Evolutionary conservation across 2,888 invertebrate species (phyloP), one percentile per base, ranked within the genome.

Genomic region (Drosophila robusta): DNA sequence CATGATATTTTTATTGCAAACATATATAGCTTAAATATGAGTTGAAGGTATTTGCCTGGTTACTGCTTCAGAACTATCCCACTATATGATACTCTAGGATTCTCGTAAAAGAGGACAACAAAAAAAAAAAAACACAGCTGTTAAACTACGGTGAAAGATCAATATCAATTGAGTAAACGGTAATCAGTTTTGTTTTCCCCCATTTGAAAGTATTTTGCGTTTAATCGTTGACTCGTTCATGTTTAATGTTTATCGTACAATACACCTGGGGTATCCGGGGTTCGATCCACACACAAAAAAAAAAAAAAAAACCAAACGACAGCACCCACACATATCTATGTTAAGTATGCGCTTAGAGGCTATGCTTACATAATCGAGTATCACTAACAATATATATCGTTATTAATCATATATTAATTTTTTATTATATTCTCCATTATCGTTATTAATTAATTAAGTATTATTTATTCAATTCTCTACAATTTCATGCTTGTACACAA

Each of bases 21-120:
- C 86, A 83, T 85, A 79, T 85, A 85, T 82, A 81, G 82, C 82
- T 83, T 87, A 83, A 81, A 73, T 87, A 83, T 87, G 83, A 87
- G 82, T 79, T 83, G 71, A 82, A 87, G 83, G 79, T 84, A 84
- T 87, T 87, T 84, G 81, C 85, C 87, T 82, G 82, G 78, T 87
- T 75, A 82, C 73, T 87, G 81, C 65, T 72, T 76, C 77, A 77
- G 74, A 82, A 85, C 87, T 82, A 87, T 74, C 74, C 77, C 73
- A 70, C 82, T 85, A 83, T 74, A 65, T 70, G 51, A 78, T 87
- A 83, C 85, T 75, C 68, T 84, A 84, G 72, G 66, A 70, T 80
- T 68, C 58, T 62, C 54, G 14, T 68, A 52, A 60, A 52, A 52
- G 63, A 67, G 63, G 68, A 74, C 49, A 62, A 50, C 51, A 62